Conservation (phyloP, 2,113 vertebrate species). For the Aleadryas rufinucha region DNA sequence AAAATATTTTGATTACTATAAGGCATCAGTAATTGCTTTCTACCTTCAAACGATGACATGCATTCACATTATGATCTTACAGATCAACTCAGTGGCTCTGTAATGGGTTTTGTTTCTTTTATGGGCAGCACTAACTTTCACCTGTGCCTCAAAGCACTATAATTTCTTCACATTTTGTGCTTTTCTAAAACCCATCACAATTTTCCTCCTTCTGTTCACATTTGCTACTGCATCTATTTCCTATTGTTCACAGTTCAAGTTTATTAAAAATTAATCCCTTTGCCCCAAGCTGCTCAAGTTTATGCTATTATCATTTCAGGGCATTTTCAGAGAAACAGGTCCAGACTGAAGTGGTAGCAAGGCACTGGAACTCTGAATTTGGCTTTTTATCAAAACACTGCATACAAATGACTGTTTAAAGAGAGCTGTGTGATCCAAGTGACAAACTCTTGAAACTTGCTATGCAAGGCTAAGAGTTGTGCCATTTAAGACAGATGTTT, state of each 20-base stretch:
- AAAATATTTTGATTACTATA: background rate
- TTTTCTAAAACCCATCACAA: background rate
- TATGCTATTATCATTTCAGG: background rate
- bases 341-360: background rate
- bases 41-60: background rate
- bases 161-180: background rate
- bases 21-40: background rate
- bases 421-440: background rate
- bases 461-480: background rate
- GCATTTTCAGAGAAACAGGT: background rate
- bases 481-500: background rate
- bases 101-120: background rate
- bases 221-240: background rate
- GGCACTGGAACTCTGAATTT: background rate
- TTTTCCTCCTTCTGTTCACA: background rate
- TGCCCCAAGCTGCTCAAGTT: background rate
- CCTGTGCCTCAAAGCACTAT: background rate
- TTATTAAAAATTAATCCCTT: background rate
- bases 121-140: background rate
- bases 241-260: background rate
- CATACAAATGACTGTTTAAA: background rate
- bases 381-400: background rate
- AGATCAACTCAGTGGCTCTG: background rate
- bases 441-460: background rate
- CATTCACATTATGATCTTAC: background rate